Conservation (phyloP, 2,797 vertebrate genomes). For the Centroberyx gerrardi region DNA sequence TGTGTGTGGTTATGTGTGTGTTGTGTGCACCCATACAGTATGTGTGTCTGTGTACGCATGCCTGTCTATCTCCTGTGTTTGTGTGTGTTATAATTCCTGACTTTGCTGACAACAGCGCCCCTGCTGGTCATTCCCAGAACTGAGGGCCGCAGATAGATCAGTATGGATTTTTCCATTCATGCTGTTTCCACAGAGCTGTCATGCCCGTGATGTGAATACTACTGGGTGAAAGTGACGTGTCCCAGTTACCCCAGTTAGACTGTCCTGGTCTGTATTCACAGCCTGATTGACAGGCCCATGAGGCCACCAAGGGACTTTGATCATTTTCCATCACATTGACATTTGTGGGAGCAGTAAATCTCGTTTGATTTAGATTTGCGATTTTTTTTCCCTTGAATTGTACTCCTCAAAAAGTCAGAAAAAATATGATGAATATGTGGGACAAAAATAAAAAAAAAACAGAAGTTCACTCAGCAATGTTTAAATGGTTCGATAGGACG, state of each 20-base stretch:
- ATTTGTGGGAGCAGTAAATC: constrained; percentile 36
- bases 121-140: constrained; percentile 67
- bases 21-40: neutral
- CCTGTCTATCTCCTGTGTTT: constrained; percentile 4
- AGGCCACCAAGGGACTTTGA: constrained; percentile 51
- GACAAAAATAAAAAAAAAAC: neutral
- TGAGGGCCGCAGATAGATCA: constrained; percentile 38
- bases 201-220: constrained; percentile 50
- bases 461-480: constrained; percentile 14
- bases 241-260: constrained; percentile 68
- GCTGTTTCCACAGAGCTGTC: constrained; percentile 44
- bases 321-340: constrained; percentile 53
- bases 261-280: constrained; percentile 57
- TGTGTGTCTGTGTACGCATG: constrained; percentile 8
- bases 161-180: constrained; percentile 20
- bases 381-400: constrained; percentile 49
- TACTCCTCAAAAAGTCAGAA: constrained; percentile 6
- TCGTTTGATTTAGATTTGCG: constrained; percentile 34
- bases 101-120: constrained; percentile 73
- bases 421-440: neutral
- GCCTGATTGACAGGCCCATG: constrained; percentile 41
- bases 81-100: constrained; percentile 2
- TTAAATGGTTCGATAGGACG: constrained; percentile 23
- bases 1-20: constrained; percentile 20
- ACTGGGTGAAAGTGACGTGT: constrained; percentile 56